These are phyloP conservation scores for Spheniscus humboldti DNA, from an alignment of 2,797 vertebrate genomes.

Conservation along the genomic window DNA sequence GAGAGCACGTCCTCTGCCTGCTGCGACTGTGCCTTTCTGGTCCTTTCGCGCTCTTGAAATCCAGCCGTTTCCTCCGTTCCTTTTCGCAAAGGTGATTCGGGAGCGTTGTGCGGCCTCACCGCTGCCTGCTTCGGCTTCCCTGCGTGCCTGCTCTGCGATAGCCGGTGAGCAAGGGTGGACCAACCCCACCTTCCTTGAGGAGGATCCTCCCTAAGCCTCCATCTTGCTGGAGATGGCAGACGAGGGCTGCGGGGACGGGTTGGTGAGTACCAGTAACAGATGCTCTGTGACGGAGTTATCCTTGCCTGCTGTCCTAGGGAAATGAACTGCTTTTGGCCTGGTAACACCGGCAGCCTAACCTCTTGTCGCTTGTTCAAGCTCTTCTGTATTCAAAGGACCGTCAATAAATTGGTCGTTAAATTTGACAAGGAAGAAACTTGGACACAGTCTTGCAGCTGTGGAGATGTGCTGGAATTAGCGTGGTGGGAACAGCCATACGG, in stretches of 20 bases:
- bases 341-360: background rate
- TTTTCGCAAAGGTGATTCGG: background rate
- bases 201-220: background rate
- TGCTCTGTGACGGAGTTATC: background rate
- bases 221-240: background rate
- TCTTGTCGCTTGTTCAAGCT: background rate
- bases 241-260: background rate
- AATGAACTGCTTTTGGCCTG: background rate
- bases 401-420: fast-evolving
- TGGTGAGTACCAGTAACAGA: background rate
- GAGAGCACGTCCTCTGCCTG: background rate
- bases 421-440: background rate
- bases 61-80: background rate
- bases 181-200: background rate
- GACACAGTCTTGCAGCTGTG: fast-evolving
- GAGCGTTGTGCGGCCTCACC: background rate
- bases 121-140: background rate
- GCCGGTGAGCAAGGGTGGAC: background rate
- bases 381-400: fast-evolving
- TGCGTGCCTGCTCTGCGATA: background rate
- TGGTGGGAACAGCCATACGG: fast-evolving
- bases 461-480: background rate
- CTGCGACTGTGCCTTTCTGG: background rate
- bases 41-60: background rate
- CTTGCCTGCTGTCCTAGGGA: background rate